phyloP scores from a whole-genome alignment of 2,797 vertebrate genomes.

The Cyclopterus lumpus region DNA sequence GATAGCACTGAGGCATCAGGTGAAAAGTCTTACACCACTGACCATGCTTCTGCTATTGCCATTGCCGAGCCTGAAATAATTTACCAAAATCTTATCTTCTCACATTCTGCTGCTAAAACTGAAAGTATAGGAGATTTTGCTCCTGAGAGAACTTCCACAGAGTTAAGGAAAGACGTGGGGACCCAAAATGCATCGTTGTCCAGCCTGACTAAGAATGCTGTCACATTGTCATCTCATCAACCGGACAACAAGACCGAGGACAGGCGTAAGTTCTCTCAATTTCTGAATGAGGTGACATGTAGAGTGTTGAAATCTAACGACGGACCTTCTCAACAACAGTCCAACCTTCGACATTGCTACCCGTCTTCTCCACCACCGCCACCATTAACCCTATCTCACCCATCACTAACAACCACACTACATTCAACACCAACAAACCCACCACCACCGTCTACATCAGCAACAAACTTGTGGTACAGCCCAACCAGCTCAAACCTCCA shows the following conservation, averaged over 20 bases:
- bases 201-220: slow-evolving; percentile 64
- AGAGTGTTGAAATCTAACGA: slow-evolving; percentile 86
- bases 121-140: slow-evolving; percentile 46
- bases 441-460: slow-evolving; percentile 11
- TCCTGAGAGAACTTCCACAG: slow-evolving; percentile 25
- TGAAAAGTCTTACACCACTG: slow-evolving; percentile 34
- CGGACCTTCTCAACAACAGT: slow-evolving; percentile 79
- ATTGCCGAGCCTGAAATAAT: slow-evolving; percentile 68
- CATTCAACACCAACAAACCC: slow-evolving; percentile 39
- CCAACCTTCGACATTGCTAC: slow-evolving; percentile 62
- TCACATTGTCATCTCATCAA: slow-evolving; percentile 60
- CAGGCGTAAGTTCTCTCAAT: slow-evolving; percentile 91
- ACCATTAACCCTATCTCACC: slow-evolving; percentile 36
- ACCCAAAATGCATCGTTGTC: slow-evolving; percentile 59
- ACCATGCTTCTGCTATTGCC: slow-evolving; percentile 31
- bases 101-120: slow-evolving; percentile 34
- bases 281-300: slow-evolving; percentile 91
- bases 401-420: slow-evolving; percentile 1
- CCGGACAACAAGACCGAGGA: slow-evolving; percentile 80
- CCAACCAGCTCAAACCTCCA: slow-evolving; percentile 66
- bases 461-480: slow-evolving; percentile 62
- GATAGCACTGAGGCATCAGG: slow-evolving; percentile 67
- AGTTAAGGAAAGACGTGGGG: slow-evolving; percentile 63
- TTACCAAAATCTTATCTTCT: slow-evolving; percentile 76
- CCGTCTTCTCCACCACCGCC: slow-evolving; percentile 36